Percentiles rank a stretch among this genome's conserved stretches.
These are phyloP conservation scores for Percopsis omiscomaycus DNA, from an alignment of 2,797 vertebrate species.

Conservation along the genomic window DNA sequence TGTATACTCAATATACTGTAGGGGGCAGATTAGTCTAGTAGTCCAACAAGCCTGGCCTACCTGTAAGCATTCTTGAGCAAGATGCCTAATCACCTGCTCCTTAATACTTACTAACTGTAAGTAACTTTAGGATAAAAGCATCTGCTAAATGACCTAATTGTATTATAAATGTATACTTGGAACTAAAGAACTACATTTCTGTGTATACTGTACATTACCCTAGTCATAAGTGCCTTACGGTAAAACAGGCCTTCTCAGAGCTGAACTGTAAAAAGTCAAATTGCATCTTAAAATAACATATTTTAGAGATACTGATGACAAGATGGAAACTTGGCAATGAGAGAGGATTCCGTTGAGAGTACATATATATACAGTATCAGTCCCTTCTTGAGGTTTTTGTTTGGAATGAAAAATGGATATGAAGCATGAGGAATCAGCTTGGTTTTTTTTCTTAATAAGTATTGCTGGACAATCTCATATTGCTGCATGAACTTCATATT, in stretches of 20 bases:
- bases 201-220: too few species aligned
- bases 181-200: too few species aligned
- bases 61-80: too few species aligned
- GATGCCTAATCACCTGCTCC: too few species aligned
- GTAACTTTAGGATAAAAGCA: too few species aligned
- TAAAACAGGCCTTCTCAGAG: conserved; percentile 45
- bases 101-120: too few species aligned
- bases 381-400: conserved; percentile 11
- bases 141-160: too few species aligned
- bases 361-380: not conserved
- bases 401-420: conserved; percentile 29
- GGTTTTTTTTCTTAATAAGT: conserved; percentile 48
- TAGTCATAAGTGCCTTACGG: conserved; percentile 67
- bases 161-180: too few species aligned
- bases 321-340: not conserved
- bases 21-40: too few species aligned
- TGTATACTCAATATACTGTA: too few species aligned
- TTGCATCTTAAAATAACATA: conserved; percentile 3
- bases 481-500: conserved; percentile 66
- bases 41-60: too few species aligned
- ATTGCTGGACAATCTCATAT: conserved; percentile 80
- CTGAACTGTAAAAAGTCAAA: conserved; percentile 31
- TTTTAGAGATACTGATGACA: conserved; percentile 14
- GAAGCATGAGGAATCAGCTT: conserved; percentile 54
- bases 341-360: conserved; percentile 19